Conservation (phyloP, 2,113 vertebrate genomes). For the Ia io region DNA sequence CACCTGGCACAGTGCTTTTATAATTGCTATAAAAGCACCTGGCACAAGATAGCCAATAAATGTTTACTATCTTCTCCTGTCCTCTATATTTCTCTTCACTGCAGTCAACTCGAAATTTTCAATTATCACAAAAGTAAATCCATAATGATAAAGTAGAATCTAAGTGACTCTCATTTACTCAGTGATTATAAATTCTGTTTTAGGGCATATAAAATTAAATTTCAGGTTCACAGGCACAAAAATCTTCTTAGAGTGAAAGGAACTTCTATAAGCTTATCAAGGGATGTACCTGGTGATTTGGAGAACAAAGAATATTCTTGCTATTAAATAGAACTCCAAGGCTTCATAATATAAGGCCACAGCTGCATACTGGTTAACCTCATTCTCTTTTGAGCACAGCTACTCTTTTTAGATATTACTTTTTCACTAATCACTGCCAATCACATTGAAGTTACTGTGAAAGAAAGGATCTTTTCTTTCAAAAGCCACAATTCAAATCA, state of each 20-base stretch:
- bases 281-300: background rate
- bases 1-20: background rate
- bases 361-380: conserved; percentile 47
- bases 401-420: conserved; percentile 53
- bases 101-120: background rate
- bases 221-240: background rate
- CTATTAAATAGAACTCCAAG: background rate
- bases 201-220: background rate
- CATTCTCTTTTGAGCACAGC: conserved; percentile 42
- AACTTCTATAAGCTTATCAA: background rate
- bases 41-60: background rate
- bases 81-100: background rate
- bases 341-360: background rate
- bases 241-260: conserved; percentile 24
- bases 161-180: background rate
- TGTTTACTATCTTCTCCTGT: background rate
- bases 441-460: conserved; percentile 20
- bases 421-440: conserved; percentile 68
- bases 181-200: background rate
- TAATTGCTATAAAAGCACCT: background rate
- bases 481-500: conserved; percentile 68
- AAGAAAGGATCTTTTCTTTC: conserved; percentile 68
- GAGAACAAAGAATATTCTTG: conserved; percentile 43
- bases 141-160: background rate
- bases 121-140: background rate